phyloP scores from a whole-genome alignment of 2,888 invertebrate species.

The Dicyrtoma fusca region DNA sequence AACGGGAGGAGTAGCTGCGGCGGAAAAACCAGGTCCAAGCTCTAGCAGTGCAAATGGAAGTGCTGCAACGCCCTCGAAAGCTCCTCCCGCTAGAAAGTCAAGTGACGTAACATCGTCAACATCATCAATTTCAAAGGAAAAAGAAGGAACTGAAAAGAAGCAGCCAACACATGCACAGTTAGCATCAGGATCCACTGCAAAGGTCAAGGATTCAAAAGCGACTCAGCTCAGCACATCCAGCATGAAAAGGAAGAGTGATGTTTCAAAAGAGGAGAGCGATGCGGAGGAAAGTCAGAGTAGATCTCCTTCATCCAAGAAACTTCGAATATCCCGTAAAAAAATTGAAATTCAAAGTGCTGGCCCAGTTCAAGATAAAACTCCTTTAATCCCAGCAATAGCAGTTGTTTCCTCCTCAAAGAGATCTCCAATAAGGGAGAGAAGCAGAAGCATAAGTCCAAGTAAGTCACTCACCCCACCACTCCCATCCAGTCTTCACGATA shows the following conservation, averaged over 20 bases:
- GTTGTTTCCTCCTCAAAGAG: neutral
- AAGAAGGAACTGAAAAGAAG: neutral
- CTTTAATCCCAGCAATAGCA: too few relatives aligned
- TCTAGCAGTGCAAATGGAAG: neutral
- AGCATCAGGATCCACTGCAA: too few relatives aligned
- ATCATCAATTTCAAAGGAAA: neutral
- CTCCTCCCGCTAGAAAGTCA: neutral
- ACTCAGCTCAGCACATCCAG: too few relatives aligned
- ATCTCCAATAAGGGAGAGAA: neutral
- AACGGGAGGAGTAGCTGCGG: constrained; percentile 59
- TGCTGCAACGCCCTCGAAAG: constrained; percentile 8
- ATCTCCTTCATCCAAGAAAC: neutral
- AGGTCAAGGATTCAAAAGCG: too few relatives aligned
- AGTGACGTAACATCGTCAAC: neutral
- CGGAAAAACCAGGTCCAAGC: constrained; percentile 58
- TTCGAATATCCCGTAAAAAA: constrained; percentile 4
- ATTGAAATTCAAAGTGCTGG: too few relatives aligned
- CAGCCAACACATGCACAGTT: too few relatives aligned
- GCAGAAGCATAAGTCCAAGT: neutral
- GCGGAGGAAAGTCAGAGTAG: neutral
- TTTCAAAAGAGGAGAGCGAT: neutral
- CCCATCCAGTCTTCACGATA: too few relatives aligned
- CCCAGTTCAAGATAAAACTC: too few relatives aligned
- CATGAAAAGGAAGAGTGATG: neutral
- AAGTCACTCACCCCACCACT: too few relatives aligned